Conservation (phyloP, 2,797 vertebrate genomes). For the Tangara arthus region DNA sequence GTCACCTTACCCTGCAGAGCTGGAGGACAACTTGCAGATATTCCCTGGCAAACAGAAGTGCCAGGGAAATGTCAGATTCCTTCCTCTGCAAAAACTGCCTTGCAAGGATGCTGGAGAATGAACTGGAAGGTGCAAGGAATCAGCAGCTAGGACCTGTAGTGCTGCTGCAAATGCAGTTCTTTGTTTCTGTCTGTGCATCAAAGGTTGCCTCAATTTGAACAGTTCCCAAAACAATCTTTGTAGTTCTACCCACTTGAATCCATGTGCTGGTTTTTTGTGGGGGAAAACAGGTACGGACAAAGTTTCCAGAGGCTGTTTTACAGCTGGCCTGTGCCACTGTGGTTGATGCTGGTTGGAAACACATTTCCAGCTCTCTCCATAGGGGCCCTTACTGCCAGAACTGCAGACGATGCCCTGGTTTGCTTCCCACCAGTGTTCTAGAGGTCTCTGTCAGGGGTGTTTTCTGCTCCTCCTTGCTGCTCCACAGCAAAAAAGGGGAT, state of each 20-base stretch:
- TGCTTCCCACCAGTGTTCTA: background rate
- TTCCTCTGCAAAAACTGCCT: background rate
- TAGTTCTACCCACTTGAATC: background rate
- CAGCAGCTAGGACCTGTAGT: background rate
- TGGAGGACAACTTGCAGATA: background rate
- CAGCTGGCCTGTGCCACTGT: background rate
- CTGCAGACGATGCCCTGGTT: background rate
- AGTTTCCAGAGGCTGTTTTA: background rate
- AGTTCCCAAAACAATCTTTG: background rate
- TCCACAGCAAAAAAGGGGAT: background rate
- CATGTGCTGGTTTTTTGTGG: accelerated
- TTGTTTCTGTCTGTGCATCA: background rate
- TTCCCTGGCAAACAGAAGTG: background rate
- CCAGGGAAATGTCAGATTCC: background rate
- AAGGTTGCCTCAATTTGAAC: background rate
- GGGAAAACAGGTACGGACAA: background rate
- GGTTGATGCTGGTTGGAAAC: background rate
- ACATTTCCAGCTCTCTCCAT: background rate
- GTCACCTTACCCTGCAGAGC: background rate
- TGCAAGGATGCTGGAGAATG: background rate
- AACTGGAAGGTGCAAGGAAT: background rate
- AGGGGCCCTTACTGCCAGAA: background rate
- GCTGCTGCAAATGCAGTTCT: background rate
- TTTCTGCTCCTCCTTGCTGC: background rate
- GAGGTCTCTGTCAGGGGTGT: background rate